Evolutionary conservation across 2,113 vertebrate species (phyloP).

Genomic region (Ceyx margarethae): DNA sequence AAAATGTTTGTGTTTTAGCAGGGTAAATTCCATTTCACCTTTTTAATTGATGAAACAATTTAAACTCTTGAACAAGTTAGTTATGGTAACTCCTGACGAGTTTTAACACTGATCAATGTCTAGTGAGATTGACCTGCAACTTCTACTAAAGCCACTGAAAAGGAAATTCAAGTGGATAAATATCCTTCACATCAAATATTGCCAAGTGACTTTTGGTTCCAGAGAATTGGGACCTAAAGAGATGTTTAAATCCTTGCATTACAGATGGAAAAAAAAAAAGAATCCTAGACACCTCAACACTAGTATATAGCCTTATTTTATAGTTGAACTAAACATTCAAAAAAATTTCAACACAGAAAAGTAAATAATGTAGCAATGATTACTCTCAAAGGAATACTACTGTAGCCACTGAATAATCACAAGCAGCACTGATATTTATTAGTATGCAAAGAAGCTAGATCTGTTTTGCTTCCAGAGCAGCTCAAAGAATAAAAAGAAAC

Average conservation of each 20-base stretch:
- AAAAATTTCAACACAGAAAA: constrained; percentile 61
- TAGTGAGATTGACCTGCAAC: neutral
- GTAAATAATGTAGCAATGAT: constrained; percentile 71
- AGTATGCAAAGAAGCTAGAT: constrained; percentile 72
- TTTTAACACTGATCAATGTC: neutral
- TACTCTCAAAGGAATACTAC: constrained; percentile 69
- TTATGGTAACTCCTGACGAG: neutral
- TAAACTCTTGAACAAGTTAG: neutral
- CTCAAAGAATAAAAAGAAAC: constrained; percentile 69
- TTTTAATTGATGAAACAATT: neutral
- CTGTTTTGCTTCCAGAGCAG: constrained; percentile 64
- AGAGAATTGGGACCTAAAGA: neutral
- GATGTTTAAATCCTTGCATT: neutral
- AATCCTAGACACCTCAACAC: neutral
- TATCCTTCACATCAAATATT: neutral
- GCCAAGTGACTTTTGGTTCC: neutral
- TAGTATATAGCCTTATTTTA: neutral
- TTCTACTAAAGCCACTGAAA: neutral
- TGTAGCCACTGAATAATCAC: constrained; percentile 73
- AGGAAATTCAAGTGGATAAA: neutral
- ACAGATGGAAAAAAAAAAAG: neutral
- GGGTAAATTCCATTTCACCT: neutral
- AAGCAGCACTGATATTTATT: constrained; percentile 71
- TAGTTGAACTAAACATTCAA: constrained; percentile 27
- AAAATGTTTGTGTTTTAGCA: neutral